Base-by-base conservation (phyloP, 2,797 vertebrate species). In the Eleutherodactylus coqui region DNA sequence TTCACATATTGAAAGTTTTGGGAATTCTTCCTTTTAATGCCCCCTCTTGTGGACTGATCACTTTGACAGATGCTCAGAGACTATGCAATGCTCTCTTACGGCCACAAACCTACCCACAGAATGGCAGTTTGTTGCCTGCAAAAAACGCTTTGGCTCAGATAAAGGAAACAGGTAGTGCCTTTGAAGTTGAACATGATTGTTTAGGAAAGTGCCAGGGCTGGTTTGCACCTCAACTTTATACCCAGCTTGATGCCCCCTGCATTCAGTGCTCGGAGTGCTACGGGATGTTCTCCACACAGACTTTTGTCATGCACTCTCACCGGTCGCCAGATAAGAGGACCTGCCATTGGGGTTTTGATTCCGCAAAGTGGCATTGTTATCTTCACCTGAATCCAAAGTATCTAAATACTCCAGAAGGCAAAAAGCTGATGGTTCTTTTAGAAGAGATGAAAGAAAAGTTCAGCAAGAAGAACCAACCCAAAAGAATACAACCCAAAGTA, bases 291-390 rank as follows among this genome's bases (percentile, higher is more conserved):
- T 97, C 98, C 0, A 97, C 98, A 7, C 97, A 98, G 93, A 99
- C 97, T 1, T 99, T 99, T 60, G 98, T 99, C 91, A 97, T 99
- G 97, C 98, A 99, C 91, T 99, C 98, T 0, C 98, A 99, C 92
- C 96, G 96, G 86, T 97, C 96, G 34, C 97, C 98, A 0, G 97
- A 99, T 94, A 99, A 99, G 94, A 96, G 98, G 92, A 99, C 98
- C 92, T 99, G 98, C 91, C 98, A 99, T 91, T 99, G 98, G 98
- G 98, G 98, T 49, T 99, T 99, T 89, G 98, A 99, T 87, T 98
- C 98, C 0, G 96, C 98, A 92, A 98, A 98, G 92, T 99, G 98
- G 98, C 96, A 97, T 88, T 98, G 96, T 93, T 99, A 99, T 92
- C 95, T 99, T 90, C 98, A 98, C 76, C 96, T 99, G 45, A 97